A percentile compares a stretch with the other conserved stretches of the same genome.
Conservation (phyloP, 2,113 vertebrate species). For the Rousettus leschenaultii region DNA sequence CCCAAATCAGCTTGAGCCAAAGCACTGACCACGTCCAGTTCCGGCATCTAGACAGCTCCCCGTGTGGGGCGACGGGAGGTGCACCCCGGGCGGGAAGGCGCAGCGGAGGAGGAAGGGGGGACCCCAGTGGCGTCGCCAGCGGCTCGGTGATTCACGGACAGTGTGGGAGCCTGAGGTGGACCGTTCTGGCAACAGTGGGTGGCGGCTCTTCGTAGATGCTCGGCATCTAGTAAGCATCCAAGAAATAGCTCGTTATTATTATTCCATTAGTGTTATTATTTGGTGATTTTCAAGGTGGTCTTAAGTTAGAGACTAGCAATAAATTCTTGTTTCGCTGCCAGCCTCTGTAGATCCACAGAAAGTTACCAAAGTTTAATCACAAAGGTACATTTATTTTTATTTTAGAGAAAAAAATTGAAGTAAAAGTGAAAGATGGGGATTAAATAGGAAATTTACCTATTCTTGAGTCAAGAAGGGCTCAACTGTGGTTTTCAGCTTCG, state of each 20-base stretch:
- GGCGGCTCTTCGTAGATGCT: neutral
- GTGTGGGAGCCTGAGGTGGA: neutral
- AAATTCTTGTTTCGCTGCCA: neutral
- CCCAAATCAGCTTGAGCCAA: neutral
- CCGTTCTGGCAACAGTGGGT: neutral
- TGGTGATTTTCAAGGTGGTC: neutral
- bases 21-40: neutral
- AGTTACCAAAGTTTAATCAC: neutral
- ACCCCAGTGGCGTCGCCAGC: neutral
- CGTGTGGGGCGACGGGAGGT: rapidly evolving
- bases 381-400: neutral
- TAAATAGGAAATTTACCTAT: neutral
- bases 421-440: neutral
- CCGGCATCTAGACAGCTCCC: neutral
- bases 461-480: neutral
- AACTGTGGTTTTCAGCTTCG: neutral
- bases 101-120: neutral
- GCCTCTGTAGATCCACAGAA: neutral
- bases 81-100: neutral
- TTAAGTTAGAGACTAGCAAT: neutral
- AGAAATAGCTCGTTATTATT: neutral
- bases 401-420: neutral
- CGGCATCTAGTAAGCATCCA: neutral
- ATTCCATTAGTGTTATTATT: neutral
- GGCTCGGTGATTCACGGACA: neutral